Percentiles rank a stretch among this genome's conserved stretches.
phyloP scores from a whole-genome alignment of 1,140 invertebrate species.

The Drosophila biarmipes region DNA sequence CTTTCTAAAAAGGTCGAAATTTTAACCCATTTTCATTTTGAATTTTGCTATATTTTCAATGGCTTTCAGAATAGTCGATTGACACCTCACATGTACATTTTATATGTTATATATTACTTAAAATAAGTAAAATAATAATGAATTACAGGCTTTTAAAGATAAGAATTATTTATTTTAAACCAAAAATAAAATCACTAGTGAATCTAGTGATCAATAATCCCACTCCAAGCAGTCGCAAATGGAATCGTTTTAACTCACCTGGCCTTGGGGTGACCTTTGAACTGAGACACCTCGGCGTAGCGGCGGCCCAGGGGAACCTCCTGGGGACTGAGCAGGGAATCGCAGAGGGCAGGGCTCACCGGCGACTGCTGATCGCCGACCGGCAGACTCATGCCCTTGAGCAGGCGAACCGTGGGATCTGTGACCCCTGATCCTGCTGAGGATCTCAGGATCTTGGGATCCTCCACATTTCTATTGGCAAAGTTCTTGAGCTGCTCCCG shows the following conservation, averaged over 20 bases:
- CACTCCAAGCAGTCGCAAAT: background rate
- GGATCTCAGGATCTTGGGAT: constrained; percentile 26
- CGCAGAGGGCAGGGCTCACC: constrained; percentile 31
- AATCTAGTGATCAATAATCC: background rate
- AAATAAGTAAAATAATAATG: no score
- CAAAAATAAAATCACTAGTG: no score
- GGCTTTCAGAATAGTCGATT: no score
- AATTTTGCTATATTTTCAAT: no score
- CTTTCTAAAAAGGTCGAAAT: no score
- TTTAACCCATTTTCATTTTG: no score
- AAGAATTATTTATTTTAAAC: no score
- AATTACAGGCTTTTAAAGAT: no score
- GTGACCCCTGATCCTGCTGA: background rate
- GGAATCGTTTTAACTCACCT: constrained; percentile 51
- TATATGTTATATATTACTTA: no score
- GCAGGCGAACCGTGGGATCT: constrained; percentile 1
- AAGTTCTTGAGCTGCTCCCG: constrained; percentile 78
- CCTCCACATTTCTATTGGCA: constrained; percentile 53
- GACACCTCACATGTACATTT: no score
- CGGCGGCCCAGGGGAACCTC: constrained; percentile 81
- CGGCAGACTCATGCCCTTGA: constrained; percentile 57
- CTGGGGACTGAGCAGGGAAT: constrained; percentile 80
- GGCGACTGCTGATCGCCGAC: constrained; percentile 29
- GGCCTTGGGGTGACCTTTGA: constrained; percentile 74
- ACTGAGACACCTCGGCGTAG: constrained; percentile 83